Base-by-base conservation (phyloP, 2,888 invertebrate species). In the Drosophila pullipes region DNA sequence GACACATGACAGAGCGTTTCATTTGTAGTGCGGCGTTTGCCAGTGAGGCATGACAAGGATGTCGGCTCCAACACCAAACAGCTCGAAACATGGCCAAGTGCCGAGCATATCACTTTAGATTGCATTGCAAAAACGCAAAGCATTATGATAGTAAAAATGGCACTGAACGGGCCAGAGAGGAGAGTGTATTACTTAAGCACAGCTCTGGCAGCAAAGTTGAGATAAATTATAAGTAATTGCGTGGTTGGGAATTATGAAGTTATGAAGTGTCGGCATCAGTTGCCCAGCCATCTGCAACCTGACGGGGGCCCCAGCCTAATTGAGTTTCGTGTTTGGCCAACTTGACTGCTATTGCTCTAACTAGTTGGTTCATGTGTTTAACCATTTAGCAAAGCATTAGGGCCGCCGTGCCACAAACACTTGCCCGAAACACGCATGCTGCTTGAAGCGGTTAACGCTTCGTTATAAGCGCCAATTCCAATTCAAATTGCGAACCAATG, bases 1-100 rank as follows among this genome's bases (percentile, higher is more conserved):
- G 88, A 90, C 90, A 87, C 90, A 87, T 87, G 86, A 90, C 86
- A 88, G 85, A 87, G 88, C 86, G 83, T 85, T 87, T 90, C 90
- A 87, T 90, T 87, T 86, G 85, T 89, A 81, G 83, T 76, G 71
- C 60, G 81, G 75, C 67, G 54, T 49, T 62, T 62, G 76, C 64
- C n/a, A 69, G 73, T 75, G 67, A 62, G 55, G 74, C 87, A 84
- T 84, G 85, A 85, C 82, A 62, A 74, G 87, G 87, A 89, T 80
- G 80, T 85, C 53, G 67, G 69, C 77, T 71, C 55, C 67, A 69
- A 70, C 69, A 33, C 68, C 63, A 58, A 66, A 53, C 39, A 58
- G 58, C 58, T 31, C 50, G 33, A 16, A 49, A 44, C 54, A 50
- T 66, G 74, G 65, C 77, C 81, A 73, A 71, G 54, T 53, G 67